phyloP scores from a whole-genome alignment of 2,797 vertebrate species.

The Megalops cyprinoides region DNA sequence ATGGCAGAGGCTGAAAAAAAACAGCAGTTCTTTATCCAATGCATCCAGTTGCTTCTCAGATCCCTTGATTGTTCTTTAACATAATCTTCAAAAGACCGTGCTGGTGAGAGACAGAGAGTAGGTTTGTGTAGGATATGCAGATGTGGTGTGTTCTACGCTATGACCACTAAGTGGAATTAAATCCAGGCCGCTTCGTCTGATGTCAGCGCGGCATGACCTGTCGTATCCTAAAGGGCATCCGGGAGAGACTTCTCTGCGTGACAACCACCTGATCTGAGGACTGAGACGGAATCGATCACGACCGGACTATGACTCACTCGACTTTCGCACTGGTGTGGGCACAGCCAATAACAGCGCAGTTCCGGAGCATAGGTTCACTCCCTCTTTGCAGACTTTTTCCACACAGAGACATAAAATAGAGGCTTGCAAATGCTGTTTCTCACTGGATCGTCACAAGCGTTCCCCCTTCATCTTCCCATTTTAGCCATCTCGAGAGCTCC shows the following conservation, averaged over 20 bases:
- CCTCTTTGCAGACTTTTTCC: no score
- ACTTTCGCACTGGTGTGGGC: not conserved
- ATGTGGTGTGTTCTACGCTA: not conserved
- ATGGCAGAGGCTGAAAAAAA: not conserved
- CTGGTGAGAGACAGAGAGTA: not conserved
- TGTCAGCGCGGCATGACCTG: slow-evolving; percentile 44
- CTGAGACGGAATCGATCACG: not conserved
- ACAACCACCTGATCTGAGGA: slow-evolving; percentile 1
- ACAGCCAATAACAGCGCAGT: no score
- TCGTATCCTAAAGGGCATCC: slow-evolving; percentile 36
- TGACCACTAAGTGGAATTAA: not conserved
- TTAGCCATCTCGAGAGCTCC: no score
- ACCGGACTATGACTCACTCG: not conserved
- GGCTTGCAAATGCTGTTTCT: no score
- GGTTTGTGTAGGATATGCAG: not conserved
- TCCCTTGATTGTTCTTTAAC: not conserved
- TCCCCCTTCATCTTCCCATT: no score
- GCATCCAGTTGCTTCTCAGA: not conserved
- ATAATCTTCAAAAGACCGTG: not conserved
- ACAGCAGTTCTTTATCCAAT: not conserved
- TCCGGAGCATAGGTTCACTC: no score
- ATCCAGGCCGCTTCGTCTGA: slow-evolving; percentile 15
- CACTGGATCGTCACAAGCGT: no score
- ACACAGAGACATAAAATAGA: no score
- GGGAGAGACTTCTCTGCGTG: not conserved